Evolutionary conservation across 2,113 vertebrate species (phyloP), one percentile per base, ranked within the genome.

Genomic region (Mesoclemmys tuberculata): DNA sequence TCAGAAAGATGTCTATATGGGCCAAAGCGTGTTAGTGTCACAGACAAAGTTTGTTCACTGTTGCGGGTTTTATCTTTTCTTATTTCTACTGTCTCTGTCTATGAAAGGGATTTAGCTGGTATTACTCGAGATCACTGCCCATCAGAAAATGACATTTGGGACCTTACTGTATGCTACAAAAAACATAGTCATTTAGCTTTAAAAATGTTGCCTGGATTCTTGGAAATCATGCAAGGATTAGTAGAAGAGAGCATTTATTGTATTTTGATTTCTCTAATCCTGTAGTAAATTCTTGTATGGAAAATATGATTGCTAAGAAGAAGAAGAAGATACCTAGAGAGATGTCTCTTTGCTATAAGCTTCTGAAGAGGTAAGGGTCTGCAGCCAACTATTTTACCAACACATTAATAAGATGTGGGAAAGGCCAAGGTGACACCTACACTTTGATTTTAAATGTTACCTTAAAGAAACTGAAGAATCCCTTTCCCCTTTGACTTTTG

Each of bases 261-360:
- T 8, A 9, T 5, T 79, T 93, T 8, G 52, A 0, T 89, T 85
- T 68, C 21, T 44, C 26, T 90, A 81, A 87, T 84, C 0, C 2
- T 13, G 8, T 54, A 16, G 13, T 56, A 16, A 38, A 5, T 3
- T 89, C 18, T 83, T 58, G 52, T 1, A 24, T 0, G 0, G 49
- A 89, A 90, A 90, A 83, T 51, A 52, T 41, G 26, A 81, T 8
- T 81, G 9, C 3, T 82, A 68, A 46, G 46, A 86, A 90, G 10
- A 68, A 46, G 46, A 86, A 90, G 10, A 41, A 51, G 49, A 51
- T 51, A 51, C 41, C 3, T 79, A 55, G 44, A 82, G 68, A 80
- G 0, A 8, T 8, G 11, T 80, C 6, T 81, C 86, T 64, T 52
- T 75, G 31, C 10, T 29, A 3, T 35, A 56, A 5, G 2, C 88